Conservation (phyloP, 2,888 invertebrate genomes). For the Clostera curtula region DNA sequence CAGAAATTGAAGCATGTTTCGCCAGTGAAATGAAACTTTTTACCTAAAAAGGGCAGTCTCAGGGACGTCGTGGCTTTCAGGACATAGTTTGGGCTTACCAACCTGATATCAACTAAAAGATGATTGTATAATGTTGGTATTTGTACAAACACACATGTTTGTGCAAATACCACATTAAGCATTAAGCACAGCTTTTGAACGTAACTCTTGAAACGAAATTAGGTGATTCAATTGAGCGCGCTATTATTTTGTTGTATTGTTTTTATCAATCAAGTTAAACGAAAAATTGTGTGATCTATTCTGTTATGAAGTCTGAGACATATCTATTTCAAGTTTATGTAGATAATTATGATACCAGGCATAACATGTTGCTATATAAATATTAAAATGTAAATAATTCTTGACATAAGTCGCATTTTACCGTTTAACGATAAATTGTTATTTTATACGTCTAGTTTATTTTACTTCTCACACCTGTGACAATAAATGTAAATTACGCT, state of each 20-base stretch:
- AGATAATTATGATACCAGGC: slow-evolving; percentile 37
- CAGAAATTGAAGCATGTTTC: too few species aligned
- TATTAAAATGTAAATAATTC: slow-evolving; percentile 48
- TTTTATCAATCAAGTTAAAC: slow-evolving; percentile 7
- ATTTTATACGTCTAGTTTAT: slow-evolving; percentile 30
- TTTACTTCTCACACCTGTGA: slow-evolving; percentile 67
- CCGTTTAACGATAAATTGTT: slow-evolving; percentile 22
- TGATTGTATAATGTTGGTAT: too few species aligned
- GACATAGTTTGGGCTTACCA: too few species aligned
- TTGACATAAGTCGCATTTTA: slow-evolving; percentile 25
- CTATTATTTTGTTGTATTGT: slow-evolving; percentile 6
- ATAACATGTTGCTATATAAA: slow-evolving; percentile 39
- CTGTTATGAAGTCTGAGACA: slow-evolving; percentile 51
- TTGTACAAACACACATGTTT: too few species aligned
- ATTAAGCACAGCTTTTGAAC: too few species aligned
- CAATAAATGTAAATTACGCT: slow-evolving; percentile 73
- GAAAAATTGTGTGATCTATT: slow-evolving; percentile 17
- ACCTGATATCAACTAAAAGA: too few species aligned
- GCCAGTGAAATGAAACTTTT: too few species aligned
- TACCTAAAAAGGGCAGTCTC: too few species aligned
- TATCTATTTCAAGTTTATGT: slow-evolving; percentile 63
- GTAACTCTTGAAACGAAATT: too few species aligned
- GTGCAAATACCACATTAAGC: too few species aligned
- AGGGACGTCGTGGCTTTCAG: too few species aligned
- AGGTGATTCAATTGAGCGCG: too few species aligned